Base-by-base conservation (phyloP, 2,797 vertebrate species). In the Bufotes viridis region DNA sequence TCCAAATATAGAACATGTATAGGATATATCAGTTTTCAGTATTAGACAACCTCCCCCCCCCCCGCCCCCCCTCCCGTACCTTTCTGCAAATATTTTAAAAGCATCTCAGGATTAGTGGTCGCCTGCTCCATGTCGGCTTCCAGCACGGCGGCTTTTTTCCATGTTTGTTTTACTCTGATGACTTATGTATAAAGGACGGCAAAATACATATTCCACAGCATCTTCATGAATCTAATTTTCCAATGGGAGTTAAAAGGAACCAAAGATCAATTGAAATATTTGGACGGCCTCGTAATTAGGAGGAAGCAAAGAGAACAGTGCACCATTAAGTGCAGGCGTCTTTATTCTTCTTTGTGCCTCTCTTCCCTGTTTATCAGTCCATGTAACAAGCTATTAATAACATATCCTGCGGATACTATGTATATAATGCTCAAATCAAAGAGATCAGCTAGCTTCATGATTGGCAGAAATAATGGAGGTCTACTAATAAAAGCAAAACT, bases 401-500 rank as follows among this genome's bases (percentile, higher is more conserved):
- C 78, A 29, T 79, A 81, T 87, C 88, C 81, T 83, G 81, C 20
- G 63, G 85, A 79, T 79, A 65, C 84, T 83, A 87, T 72, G 85
- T 89, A 87, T 83, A 87, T 83, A 83, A 89, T 87, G 86, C 75
- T 61, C 13, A 70, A 89, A 86, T 89, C 85, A 89, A 87, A 89
- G 84, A 83, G 63, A 87, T 83, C 80, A 72, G 72, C 60, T 70
- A 20, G 61, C 74, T 87, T 79, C 22, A 53, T 69, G 81, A 89
- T 75, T 86, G 70, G 49, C 63, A 63, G 80, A 76, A 53, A 78
- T 89, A 89, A 86, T 55, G 34, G 74, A 29, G 60, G 49, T 82
- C 88, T 86, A 57, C 78, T 61, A 29, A 49, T 49, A 61, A 81
- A 24, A 86, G 70, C 26, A 53, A 70, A 89, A 67, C 63, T 85